Evolutionary conservation across 2,797 vertebrate genomes (phyloP).

Genomic region (Pangasius macronema): DNA sequence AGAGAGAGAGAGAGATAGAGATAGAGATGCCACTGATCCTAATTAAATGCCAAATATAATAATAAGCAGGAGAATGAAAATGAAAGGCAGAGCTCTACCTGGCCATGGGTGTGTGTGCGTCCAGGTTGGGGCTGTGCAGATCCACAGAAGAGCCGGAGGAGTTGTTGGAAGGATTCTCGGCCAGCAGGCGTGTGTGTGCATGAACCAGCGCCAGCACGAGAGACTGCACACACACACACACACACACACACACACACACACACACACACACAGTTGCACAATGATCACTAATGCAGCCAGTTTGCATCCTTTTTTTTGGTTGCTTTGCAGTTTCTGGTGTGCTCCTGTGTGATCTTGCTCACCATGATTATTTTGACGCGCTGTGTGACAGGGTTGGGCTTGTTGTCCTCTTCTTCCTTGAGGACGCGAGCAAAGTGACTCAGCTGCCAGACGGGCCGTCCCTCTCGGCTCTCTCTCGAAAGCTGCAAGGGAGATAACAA

Average conservation of each 20-base stretch:
- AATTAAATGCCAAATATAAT: not conserved
- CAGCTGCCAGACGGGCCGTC: slow-evolving; percentile 95
- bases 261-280: not conserved
- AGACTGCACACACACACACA: slow-evolving; percentile 73
- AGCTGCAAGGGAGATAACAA: slow-evolving; percentile 71
- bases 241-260: not conserved
- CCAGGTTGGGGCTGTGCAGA: slow-evolving; percentile 79
- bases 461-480: slow-evolving; percentile 91
- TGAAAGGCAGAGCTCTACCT: slow-evolving; percentile 14
- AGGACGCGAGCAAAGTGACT: slow-evolving; percentile 93
- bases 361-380: slow-evolving; percentile 99
- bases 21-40: not conserved
- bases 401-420: slow-evolving; percentile 96
- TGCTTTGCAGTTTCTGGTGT: not conserved
- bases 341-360: slow-evolving; percentile 30
- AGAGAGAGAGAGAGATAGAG: no score
- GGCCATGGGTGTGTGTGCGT: slow-evolving; percentile 84
- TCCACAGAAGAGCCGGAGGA: slow-evolving; percentile 79
- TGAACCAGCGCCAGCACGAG: slow-evolving; percentile 95
- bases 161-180: slow-evolving; percentile 83
- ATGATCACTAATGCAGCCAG: not conserved
- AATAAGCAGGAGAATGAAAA: slow-evolving; percentile 43
- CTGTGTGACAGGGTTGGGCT: slow-evolving; percentile 96
- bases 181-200: slow-evolving; percentile 92
- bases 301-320: no score